Evolutionary conservation across 2,113 vertebrate genomes (phyloP).

Genomic region (Cygnus buccinator): DNA sequence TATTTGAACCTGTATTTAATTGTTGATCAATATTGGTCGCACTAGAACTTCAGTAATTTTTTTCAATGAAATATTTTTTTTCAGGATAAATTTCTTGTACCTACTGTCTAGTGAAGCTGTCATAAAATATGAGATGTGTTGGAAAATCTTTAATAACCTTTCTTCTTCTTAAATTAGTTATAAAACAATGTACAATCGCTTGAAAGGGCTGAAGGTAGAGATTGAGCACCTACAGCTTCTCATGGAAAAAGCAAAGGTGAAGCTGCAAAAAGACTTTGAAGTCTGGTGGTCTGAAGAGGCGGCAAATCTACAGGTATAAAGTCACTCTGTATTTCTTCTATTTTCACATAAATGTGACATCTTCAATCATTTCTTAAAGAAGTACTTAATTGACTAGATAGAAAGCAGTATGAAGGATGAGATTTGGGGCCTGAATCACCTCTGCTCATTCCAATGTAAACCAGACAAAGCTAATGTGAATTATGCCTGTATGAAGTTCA

Average conservation of each 20-base stretch:
- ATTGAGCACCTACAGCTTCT: conserved; percentile 93
- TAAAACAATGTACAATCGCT: conserved; percentile 76
- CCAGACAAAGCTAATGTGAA: not conserved
- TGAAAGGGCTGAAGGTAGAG: conserved; percentile 91
- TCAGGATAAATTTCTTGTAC: not conserved
- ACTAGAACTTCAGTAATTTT: not conserved
- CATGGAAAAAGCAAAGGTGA: conserved; percentile 85
- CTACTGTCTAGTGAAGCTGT: not conserved
- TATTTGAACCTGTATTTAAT: not conserved
- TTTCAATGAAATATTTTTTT: not conserved
- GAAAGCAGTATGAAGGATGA: not conserved
- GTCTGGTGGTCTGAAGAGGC: conserved; percentile 88
- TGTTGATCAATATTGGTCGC: not conserved
- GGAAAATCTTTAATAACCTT: not conserved
- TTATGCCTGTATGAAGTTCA: not conserved
- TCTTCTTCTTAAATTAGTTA: conserved; percentile 77
- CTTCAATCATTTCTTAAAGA: not conserved
- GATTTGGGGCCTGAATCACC: not conserved
- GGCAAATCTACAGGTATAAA: conserved; percentile 79
- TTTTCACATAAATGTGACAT: not conserved
- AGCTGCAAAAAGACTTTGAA: conserved; percentile 90
- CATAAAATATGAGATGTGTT: not conserved
- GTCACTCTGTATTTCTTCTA: not conserved
- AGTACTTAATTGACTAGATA: not conserved
- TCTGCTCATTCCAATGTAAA: not conserved